phyloP scores from a whole-genome alignment of 2,888 invertebrate genomes.

The Petrolisthes manimaculis region DNA sequence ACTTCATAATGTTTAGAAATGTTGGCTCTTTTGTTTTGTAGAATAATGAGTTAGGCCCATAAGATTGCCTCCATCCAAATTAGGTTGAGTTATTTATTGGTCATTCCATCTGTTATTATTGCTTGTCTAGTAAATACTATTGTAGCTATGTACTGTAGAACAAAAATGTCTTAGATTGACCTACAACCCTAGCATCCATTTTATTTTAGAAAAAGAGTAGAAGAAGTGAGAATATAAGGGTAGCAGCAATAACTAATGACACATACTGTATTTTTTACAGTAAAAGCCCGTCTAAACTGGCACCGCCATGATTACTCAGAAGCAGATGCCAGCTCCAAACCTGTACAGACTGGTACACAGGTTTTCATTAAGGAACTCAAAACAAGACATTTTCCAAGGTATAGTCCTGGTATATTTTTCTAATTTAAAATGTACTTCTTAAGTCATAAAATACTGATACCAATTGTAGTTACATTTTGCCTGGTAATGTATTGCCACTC shows the following conservation, averaged over 20 bases:
- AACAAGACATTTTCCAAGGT: slow-evolving; percentile 76
- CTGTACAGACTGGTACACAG: slow-evolving; percentile 79
- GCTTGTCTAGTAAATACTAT: too few species aligned
- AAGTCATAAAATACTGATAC: not conserved
- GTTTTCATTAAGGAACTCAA: slow-evolving; percentile 78
- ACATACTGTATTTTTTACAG: slow-evolving; percentile 34
- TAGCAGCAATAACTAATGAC: not conserved
- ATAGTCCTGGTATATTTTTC: slow-evolving; percentile 56
- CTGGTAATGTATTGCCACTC: too few species aligned
- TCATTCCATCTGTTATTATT: too few species aligned
- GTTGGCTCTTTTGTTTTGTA: too few species aligned
- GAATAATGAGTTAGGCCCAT: too few species aligned
- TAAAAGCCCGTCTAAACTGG: slow-evolving; percentile 72
- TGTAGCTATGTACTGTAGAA: too few species aligned
- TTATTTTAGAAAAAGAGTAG: too few species aligned
- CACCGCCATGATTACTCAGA: slow-evolving; percentile 79
- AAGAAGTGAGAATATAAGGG: too few species aligned
- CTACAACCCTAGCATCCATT: too few species aligned
- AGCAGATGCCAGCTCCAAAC: slow-evolving; percentile 73
- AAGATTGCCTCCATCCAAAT: too few species aligned
- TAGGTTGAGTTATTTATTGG: too few species aligned
- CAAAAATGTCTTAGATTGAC: too few species aligned
- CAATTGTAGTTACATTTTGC: not conserved
- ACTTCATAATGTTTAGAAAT: not conserved
- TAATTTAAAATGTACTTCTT: not conserved